Conservation (phyloP, 2,113 vertebrate species). For the Heterochromis multidens region DNA sequence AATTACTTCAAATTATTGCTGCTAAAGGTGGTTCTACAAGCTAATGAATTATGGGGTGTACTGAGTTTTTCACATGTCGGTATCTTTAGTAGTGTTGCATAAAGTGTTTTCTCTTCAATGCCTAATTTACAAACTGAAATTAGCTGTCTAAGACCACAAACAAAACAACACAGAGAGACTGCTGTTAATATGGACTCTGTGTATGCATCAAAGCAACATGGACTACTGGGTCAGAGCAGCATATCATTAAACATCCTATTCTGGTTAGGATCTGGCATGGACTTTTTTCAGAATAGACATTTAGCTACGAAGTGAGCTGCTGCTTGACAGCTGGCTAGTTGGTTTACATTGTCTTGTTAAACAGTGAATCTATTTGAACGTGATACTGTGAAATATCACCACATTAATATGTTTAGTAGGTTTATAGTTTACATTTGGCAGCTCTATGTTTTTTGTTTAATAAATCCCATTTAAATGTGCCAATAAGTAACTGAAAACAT, state of each 20-base stretch:
- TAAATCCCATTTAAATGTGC: background rate
- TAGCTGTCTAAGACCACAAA: background rate
- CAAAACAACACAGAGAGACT: background rate
- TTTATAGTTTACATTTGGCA: background rate
- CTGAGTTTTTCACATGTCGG: background rate
- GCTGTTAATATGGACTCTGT: too few relatives aligned
- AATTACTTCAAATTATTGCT: background rate
- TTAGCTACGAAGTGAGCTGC: background rate
- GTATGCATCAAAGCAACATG: background rate
- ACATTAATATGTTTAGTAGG: background rate
- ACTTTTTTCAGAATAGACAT: background rate
- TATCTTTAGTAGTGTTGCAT: background rate
- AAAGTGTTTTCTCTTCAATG: background rate
- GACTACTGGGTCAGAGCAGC: background rate
- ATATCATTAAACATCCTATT: background rate
- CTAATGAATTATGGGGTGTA: background rate
- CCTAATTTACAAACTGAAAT: background rate
- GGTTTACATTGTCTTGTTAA: background rate
- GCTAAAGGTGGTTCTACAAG: background rate
- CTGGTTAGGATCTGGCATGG: background rate
- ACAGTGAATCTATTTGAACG: background rate
- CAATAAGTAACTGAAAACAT: slow-evolving; percentile 20
- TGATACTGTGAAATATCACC: background rate
- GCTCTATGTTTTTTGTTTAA: background rate
- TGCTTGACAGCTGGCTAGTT: background rate